Conservation (phyloP, 2,113 vertebrate genomes). For the Semnopithecus entellus region DNA sequence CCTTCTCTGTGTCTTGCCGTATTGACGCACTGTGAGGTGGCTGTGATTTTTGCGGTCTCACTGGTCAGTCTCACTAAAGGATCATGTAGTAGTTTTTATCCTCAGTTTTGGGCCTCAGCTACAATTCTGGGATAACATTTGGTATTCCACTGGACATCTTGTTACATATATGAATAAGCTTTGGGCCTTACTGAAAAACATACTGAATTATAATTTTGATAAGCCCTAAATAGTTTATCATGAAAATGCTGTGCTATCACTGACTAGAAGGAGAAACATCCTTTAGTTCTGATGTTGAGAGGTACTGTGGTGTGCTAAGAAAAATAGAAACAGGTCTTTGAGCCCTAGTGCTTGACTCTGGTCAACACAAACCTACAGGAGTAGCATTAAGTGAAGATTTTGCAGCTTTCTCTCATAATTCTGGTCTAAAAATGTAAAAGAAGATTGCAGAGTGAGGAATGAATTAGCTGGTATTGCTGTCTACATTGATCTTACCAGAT, state of each 20-base stretch:
- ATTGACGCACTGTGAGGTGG: neutral
- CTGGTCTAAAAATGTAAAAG: neutral
- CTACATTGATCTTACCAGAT: neutral
- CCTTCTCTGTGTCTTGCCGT: neutral
- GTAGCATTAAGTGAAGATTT: neutral
- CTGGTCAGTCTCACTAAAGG: neutral
- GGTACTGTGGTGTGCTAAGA: accelerated
- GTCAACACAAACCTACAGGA: neutral
- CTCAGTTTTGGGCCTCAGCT: neutral
- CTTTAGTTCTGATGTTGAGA: neutral
- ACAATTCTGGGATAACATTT: neutral
- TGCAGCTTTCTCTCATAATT: neutral
- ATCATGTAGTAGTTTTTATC: neutral
- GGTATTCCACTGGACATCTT: neutral
- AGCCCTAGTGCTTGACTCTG: neutral
- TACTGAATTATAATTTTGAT: neutral
- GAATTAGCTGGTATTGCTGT: neutral
- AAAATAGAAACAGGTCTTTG: neutral
- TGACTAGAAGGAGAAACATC: neutral
- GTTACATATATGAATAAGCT: neutral
- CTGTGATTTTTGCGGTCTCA: neutral
- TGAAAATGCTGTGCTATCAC: neutral
- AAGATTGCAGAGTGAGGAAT: neutral
- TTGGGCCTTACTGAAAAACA: neutral
- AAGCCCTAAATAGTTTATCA: neutral